Evolutionary conservation across 2,797 vertebrate species (phyloP).

Genomic region (Neostethus bicornis): DNA sequence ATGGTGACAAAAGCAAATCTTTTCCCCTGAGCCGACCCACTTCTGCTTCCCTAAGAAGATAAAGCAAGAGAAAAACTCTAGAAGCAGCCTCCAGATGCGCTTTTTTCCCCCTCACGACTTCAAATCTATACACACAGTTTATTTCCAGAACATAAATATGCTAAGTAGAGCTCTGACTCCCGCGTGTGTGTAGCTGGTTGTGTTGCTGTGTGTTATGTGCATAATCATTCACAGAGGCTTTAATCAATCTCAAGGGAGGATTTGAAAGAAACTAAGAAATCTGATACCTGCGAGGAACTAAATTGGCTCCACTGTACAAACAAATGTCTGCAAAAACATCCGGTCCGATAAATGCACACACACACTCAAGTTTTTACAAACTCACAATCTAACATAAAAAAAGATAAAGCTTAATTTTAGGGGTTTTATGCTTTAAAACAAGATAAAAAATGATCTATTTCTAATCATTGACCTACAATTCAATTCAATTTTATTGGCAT

Average conservation of each 20-base stretch:
- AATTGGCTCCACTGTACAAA: constrained; percentile 22
- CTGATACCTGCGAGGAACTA: constrained; percentile 21
- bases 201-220: constrained; percentile 28
- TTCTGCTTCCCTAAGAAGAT: constrained; percentile 33
- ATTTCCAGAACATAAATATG: constrained; percentile 31
- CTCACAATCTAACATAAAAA: neutral
- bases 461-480: too few relatives aligned
- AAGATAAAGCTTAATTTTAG: neutral
- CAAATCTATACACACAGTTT: constrained; percentile 15
- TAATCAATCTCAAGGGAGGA: constrained; percentile 58
- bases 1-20: constrained; percentile 35
- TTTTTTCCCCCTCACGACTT: constrained; percentile 23
- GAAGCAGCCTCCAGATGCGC: constrained; percentile 33
- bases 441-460: neutral
- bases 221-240: constrained; percentile 60
- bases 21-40: constrained; percentile 45
- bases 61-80: constrained; percentile 54
- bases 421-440: neutral
- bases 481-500: too few relatives aligned
- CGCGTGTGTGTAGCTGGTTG: constrained; percentile 7
- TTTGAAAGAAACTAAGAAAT: constrained; percentile 55
- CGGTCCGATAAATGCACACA: neutral
- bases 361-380: neutral
- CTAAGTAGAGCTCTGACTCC: constrained; percentile 1
- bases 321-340: constrained; percentile 9